Conservation (phyloP, 1,140 invertebrate genomes). For the Mactra quadrangularis region DNA sequence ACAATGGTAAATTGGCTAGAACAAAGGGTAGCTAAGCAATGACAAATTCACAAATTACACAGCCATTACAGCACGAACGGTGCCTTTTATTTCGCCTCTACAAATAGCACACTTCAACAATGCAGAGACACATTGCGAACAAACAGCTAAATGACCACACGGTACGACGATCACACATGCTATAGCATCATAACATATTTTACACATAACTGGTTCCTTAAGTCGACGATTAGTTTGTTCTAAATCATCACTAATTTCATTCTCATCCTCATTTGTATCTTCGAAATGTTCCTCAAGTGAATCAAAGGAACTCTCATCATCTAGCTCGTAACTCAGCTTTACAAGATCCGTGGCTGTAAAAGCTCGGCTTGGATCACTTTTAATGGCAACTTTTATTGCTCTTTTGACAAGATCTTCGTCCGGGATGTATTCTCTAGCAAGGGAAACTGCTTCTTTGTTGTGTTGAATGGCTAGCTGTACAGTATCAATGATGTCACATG, state of each 20-base stretch:
- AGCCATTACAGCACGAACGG: conserved; percentile 59
- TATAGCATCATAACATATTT: conserved; percentile 95
- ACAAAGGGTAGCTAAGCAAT: conserved; percentile 26
- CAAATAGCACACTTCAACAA: conserved; percentile 92
- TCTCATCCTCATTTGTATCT: background rate
- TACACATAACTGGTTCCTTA: conserved; percentile 92
- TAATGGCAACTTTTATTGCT: background rate
- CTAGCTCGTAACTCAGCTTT: background rate
- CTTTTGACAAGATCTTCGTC: background rate
- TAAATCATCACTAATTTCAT: background rate
- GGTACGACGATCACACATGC: conserved; percentile 94
- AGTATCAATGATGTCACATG: conserved; percentile 1
- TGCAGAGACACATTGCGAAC: conserved; percentile 91
- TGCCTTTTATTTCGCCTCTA: conserved; percentile 83
- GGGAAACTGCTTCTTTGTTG: background rate
- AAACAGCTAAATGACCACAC: conserved; percentile 94
- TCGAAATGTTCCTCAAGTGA: background rate
- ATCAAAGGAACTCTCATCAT: background rate
- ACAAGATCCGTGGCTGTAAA: conserved; percentile 4
- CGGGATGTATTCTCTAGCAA: background rate
- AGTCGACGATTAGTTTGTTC: conserved; percentile 79
- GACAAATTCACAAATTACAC: background rate
- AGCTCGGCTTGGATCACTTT: background rate
- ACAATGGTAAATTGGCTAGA: too few relatives aligned
- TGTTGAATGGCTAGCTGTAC: background rate